These are phyloP conservation scores for Drosophila fungiperda DNA, from an alignment of 2,888 invertebrate genomes.

Conservation along the genomic window DNA sequence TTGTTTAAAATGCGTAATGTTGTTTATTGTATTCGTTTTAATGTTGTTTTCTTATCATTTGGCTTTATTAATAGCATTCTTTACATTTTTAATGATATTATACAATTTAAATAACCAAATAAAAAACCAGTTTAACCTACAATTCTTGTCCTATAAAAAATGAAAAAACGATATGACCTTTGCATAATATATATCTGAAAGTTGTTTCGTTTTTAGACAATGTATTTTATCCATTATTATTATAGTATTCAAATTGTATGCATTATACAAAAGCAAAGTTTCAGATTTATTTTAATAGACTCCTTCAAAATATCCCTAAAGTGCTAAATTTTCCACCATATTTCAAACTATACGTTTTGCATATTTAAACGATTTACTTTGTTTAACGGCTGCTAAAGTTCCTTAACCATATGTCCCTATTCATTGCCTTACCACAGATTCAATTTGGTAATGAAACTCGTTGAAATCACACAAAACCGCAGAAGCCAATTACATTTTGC, in stretches of 20 bases:
- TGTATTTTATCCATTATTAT: neutral
- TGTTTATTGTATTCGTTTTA: neutral
- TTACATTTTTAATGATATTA: conserved; percentile 26
- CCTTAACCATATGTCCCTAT: neutral
- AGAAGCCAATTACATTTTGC: conserved; percentile 46
- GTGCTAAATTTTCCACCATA: neutral
- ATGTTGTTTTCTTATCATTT: conserved; percentile 14
- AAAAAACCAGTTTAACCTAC: conserved; percentile 13
- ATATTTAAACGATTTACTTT: neutral
- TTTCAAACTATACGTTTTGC: neutral
- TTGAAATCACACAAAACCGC: conserved; percentile 26
- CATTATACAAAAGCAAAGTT: neutral
- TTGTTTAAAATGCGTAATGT: conserved; percentile 24
- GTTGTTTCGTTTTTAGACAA: conserved; percentile 1
- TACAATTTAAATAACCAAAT: conserved; percentile 9
- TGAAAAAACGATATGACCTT: neutral
- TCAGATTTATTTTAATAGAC: neutral
- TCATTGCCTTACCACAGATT: conserved; percentile 36
- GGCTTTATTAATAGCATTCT: conserved; percentile 24
- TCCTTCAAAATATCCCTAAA: neutral
- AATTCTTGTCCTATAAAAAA: neutral
- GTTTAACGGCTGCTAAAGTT: neutral
- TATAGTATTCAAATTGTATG: neutral
- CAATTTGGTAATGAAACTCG: conserved; percentile 47
- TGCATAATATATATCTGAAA: neutral